Conservation (phyloP, 2,797 vertebrate genomes). For the Chromobotia macracanthus region DNA sequence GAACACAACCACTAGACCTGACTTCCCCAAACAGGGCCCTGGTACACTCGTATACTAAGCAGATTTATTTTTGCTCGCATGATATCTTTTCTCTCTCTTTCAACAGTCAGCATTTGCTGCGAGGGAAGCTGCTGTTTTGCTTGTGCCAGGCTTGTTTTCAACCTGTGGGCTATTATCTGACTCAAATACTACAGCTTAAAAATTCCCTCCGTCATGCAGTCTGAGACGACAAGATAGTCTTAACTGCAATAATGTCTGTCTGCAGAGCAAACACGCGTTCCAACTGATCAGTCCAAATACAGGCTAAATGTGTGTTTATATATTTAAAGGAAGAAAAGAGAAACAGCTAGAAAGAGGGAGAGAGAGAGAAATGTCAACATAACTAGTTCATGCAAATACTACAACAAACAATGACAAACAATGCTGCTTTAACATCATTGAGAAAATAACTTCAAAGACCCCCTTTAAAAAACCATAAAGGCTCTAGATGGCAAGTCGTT, state of each 20-base stretch:
- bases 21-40: neutral
- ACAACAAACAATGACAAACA: neutral
- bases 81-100: slow-evolving; percentile 1
- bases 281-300: slow-evolving; percentile 7
- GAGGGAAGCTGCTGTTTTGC: neutral
- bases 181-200: neutral
- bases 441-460: neutral
- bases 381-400: neutral
- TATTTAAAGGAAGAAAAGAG: no score
- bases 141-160: neutral
- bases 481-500: slow-evolving; percentile 21
- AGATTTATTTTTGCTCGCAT: slow-evolving; percentile 6
- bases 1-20: neutral
- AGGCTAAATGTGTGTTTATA: slow-evolving; percentile 6
- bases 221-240: slow-evolving; percentile 15
- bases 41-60: neutral
- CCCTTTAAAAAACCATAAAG: neutral
- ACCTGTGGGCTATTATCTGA: slow-evolving; percentile 7
- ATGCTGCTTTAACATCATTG: neutral
- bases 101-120: slow-evolving; percentile 1
- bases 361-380: slow-evolving; percentile 4
- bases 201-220: slow-evolving; percentile 9
- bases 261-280: slow-evolving; percentile 1
- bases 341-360: neutral
- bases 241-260: slow-evolving; percentile 28